Evolutionary conservation across 1,140 invertebrate species (phyloP).

Genomic region (Branchinecta lindahli): DNA sequence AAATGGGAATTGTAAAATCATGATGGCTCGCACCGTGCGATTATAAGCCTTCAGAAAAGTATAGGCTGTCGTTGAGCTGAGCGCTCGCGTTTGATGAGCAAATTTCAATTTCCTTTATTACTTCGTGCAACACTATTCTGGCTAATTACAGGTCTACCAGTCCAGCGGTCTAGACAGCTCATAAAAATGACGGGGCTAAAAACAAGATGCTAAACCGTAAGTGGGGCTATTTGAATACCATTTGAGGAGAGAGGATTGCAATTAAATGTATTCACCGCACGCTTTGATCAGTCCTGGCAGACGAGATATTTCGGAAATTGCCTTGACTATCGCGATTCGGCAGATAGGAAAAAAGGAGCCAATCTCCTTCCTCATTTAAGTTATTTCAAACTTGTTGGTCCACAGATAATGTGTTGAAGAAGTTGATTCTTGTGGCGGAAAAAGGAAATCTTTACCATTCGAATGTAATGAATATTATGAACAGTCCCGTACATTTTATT

Average conservation of each 20-base stretch:
- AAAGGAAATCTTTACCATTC: too few species aligned
- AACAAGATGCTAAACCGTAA: neutral
- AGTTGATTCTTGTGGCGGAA: too few species aligned
- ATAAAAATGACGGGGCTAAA: slow-evolving; percentile 4
- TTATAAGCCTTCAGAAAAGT: neutral
- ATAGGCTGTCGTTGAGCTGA: neutral
- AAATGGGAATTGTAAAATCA: neutral
- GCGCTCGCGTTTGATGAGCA: neutral
- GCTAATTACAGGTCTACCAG: neutral
- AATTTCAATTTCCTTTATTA: slow-evolving; percentile 10
- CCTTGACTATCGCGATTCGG: too few species aligned
- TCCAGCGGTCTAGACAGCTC: slow-evolving; percentile 7
- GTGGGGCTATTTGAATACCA: slow-evolving; percentile 8
- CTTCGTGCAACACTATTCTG: slow-evolving; percentile 10
- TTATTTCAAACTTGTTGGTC: too few species aligned
- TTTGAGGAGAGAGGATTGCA: neutral
- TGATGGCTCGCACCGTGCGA: neutral
- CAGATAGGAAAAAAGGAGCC: too few species aligned
- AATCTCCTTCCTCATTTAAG: too few species aligned
- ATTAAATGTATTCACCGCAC: neutral
- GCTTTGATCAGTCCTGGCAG: neutral
- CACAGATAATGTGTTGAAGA: too few species aligned
- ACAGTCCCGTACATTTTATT: too few species aligned
- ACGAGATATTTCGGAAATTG: too few species aligned
- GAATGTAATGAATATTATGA: too few species aligned